phyloP scores from a whole-genome alignment of 2,797 vertebrate genomes.

The Leontopithecus rosalia region DNA sequence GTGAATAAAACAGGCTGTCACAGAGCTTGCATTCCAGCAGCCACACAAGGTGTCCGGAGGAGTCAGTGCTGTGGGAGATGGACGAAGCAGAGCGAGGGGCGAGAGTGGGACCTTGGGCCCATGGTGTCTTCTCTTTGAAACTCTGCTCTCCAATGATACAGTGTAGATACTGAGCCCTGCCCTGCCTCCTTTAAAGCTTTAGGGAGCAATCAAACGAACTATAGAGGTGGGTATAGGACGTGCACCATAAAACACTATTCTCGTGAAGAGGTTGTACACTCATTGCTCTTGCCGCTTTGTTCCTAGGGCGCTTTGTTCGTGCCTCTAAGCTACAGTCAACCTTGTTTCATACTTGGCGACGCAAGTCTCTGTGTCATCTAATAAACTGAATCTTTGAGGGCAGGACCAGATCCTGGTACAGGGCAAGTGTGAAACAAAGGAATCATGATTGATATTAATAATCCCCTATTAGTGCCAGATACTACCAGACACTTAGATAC shows the following conservation, averaged over 20 bases:
- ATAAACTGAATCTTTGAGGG: neutral
- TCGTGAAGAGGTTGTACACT: rapidly evolving
- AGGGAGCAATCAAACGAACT: neutral
- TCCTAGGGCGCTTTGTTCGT: neutral
- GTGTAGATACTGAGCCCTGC: neutral
- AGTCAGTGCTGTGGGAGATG: rapidly evolving
- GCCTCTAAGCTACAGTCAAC: neutral
- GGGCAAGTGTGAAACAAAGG: neutral
- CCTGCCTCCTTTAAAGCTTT: neutral
- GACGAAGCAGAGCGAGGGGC: neutral
- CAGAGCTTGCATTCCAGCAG: neutral
- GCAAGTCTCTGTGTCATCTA: neutral
- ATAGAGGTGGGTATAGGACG: rapidly evolving
- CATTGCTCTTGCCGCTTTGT: neutral
- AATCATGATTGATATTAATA: neutral
- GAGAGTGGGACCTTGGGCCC: neutral
- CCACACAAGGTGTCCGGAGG: neutral
- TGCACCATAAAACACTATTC: rapidly evolving
- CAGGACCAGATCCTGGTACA: neutral
- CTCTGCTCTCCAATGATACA: neutral
- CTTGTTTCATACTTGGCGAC: neutral
- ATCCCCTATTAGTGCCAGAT: neutral
- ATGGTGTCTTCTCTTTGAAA: neutral
- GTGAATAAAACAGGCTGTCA: neutral
- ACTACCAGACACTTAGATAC: neutral